Base-by-base conservation (phyloP, 2,113 vertebrate species). In the Gopherus flavomarginatus region DNA sequence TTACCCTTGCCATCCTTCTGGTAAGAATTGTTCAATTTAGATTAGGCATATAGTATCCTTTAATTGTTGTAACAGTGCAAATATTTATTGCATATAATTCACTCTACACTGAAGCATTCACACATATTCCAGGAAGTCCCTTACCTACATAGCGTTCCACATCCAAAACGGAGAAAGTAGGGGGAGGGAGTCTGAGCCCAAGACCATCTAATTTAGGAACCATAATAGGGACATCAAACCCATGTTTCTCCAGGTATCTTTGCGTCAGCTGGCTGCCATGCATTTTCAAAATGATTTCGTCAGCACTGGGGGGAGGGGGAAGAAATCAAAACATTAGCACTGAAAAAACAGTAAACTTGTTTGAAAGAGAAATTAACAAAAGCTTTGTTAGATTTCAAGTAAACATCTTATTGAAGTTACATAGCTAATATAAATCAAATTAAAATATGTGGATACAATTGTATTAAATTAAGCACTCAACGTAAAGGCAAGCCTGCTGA, bases 101-200 rank as follows among this genome's bases (percentile, higher is more conserved):
- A 4, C 49, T 83, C 78, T 88, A 59, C n/a, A 38, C 27, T 54
- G 24, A 31, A 93, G 82, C 31, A 93, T 83, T 95, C 95, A 24
- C 81, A 92, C 83, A 14, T 42, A 92, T 19, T 89, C 81, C 72
- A 93, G 54, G 81, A 83, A 50, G 94, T 88, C 90, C 90, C 99
- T 99, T 99, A 99, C 99, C 99, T 88, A 99, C 99, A 90, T 99
- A 99, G 90, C 98, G 99, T 98, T 99, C 99, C 98, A 99, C 99
- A 92, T 99, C 99, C 96, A 96, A 98, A 95, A 99, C 99, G 0
- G 99, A 99, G 97, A 99, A 99, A 19, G 98, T 98, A 19, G 98
- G 98, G 0, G 98, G 97, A 16, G 99, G 99, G 56, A 99, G 99
- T 95, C 98, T 98, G 93, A 99, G 99, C 49, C 99, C 99, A 79